phyloP scores from a whole-genome alignment of 2,797 vertebrate genomes.

The Chanos chanos region DNA sequence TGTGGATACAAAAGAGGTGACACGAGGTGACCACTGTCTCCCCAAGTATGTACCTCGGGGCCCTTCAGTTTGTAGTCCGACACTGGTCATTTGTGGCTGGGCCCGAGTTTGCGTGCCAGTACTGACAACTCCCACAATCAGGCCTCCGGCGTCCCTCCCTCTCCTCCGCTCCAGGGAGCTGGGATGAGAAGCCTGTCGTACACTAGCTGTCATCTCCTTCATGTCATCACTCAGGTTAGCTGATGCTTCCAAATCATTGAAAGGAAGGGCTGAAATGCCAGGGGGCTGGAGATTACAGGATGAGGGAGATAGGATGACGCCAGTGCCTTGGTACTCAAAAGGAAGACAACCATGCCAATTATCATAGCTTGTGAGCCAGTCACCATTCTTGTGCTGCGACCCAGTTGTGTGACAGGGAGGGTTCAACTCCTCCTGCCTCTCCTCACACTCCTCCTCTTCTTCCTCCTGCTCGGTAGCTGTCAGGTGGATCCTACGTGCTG shows the following conservation, averaged over 20 bases:
- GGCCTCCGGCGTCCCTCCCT: constrained; percentile 66
- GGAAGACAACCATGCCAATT: constrained; percentile 28
- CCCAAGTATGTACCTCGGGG: constrained; percentile 26
- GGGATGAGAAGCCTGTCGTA: constrained; percentile 76
- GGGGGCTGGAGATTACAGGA: constrained; percentile 58
- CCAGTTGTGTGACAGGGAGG: constrained; percentile 72
- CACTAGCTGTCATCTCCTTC: constrained; percentile 92
- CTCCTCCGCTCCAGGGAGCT: constrained; percentile 75
- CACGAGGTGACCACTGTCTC: constrained; percentile 82
- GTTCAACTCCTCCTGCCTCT: constrained; percentile 47
- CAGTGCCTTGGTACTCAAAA: constrained; percentile 13
- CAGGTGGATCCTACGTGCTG: constrained; percentile 80
- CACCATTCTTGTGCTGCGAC: constrained; percentile 67
- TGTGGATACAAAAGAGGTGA: constrained; percentile 78
- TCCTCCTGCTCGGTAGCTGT: constrained; percentile 50
- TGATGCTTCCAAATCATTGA: constrained; percentile 79
- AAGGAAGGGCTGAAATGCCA: constrained; percentile 55
- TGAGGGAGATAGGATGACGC: constrained; percentile 42
- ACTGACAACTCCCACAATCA: constrained; percentile 70
- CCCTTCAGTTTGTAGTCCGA: constrained; percentile 70
- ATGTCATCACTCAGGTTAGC: constrained; percentile 95
- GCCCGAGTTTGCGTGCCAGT: constrained; percentile 64
- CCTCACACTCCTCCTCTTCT: constrained; percentile 66
- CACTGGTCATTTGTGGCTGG: constrained; percentile 65
- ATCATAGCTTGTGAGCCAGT: constrained; percentile 29